Evolutionary conservation across 2,888 invertebrate genomes (phyloP), one percentile per base, ranked within the genome.

Genomic region (Orthonychiurus folsomi): DNA sequence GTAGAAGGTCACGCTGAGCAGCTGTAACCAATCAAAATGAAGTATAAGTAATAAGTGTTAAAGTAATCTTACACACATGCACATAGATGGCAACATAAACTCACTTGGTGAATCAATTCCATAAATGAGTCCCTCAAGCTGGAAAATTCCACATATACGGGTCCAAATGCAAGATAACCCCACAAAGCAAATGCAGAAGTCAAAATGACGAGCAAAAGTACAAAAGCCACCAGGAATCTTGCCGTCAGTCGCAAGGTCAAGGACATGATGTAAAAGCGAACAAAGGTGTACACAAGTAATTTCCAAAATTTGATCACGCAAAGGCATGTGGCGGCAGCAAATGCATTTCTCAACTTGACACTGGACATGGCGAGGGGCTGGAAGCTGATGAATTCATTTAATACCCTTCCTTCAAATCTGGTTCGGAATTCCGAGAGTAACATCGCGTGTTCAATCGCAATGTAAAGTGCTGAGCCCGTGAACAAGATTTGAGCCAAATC

Each of bases 221-320:
- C 12, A 37, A 64, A 67, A 0, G 50, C 66, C 1, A 65, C 0
- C 12, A 69, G 12, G 23, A 62, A 62, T 1, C 48, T 50, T 0
- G 60, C n/a, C 1, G 67, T 62, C 1, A 69, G 54, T 52, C 62
- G 54, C n/a, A 69, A 48, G 1, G 69, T 67, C 21, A 69, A 25
- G 0, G 66, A 61, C 48, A 65, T 59, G 3, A 66, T 63, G 0
- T 64, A 58, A 37, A 67, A 67, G 9, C 66, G 56, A 1, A 63
- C 57, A 53, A 65, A 63, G 1, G 63, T 58, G 28, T 61, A 61
- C 47, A 67, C 63, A 15, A 69, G 20, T 26, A 69, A 28, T 20
- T 63, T 62, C 65, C 66, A 69, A 0, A 66, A 47, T 28, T 66
- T 64, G 3, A 67, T 47, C 20, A 66, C 65, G 12, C 67, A 66